These are phyloP conservation scores for Lucifuga dentata DNA, from an alignment of 2,113 vertebrate species.

Conservation along the genomic window DNA sequence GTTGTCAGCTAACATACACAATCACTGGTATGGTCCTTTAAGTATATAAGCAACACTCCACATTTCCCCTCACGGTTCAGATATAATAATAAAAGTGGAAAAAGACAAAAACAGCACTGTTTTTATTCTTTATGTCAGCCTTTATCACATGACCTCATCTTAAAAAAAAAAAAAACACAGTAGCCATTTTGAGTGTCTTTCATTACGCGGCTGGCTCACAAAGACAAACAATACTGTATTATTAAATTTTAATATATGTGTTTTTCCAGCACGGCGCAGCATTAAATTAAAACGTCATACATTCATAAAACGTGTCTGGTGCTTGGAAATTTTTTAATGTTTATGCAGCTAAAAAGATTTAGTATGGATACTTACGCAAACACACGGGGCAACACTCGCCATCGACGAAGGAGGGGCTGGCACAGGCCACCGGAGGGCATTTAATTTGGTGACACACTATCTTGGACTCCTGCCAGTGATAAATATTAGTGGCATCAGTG, in stretches of 20 bases:
- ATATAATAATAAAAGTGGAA: slow-evolving; percentile 14
- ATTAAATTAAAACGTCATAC: slow-evolving; percentile 44
- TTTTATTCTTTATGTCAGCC: slow-evolving; percentile 37
- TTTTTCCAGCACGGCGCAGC: slow-evolving; percentile 36
- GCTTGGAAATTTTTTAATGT: slow-evolving; percentile 40
- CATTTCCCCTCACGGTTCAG: neutral
- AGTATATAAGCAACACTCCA: neutral
- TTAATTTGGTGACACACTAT: slow-evolving; percentile 94
- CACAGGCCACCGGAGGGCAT: slow-evolving; percentile 91
- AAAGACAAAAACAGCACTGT: slow-evolving; percentile 21
- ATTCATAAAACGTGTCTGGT: slow-evolving; percentile 30
- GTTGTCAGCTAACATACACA: no score
- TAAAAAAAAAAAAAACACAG: slow-evolving; percentile 54
- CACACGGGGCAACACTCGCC: slow-evolving; percentile 95
- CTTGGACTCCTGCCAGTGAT: slow-evolving; percentile 89
- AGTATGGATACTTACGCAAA: slow-evolving; percentile 86
- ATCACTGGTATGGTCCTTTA: no score
- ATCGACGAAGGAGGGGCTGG: slow-evolving; percentile 88
- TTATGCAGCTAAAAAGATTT: neutral
- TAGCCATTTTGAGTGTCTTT: slow-evolving; percentile 60
- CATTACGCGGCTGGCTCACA: slow-evolving; percentile 49
- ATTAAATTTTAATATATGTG: slow-evolving; percentile 59
- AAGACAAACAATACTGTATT: slow-evolving; percentile 55
- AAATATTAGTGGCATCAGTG: slow-evolving; percentile 23
- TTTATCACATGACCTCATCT: slow-evolving; percentile 68